Evolutionary conservation across 2,113 vertebrate genomes (phyloP).

Genomic region (Mustelus asterias): DNA sequence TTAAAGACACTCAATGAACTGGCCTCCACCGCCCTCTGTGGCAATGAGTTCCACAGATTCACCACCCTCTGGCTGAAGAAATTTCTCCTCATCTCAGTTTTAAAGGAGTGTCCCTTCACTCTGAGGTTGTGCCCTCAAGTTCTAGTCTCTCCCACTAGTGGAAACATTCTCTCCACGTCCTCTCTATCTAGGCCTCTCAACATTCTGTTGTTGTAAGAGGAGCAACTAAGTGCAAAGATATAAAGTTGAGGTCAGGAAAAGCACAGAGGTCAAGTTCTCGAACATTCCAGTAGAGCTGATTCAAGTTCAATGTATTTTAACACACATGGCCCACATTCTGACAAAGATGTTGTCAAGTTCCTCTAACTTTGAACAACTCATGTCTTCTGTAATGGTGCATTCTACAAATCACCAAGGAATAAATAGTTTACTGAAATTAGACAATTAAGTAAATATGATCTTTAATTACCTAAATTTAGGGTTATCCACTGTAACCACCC

Average conservation of each 20-base stretch:
- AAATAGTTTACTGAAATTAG: not conserved
- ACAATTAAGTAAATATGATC: not conserved
- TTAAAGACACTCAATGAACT: no score
- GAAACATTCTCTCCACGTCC: no score
- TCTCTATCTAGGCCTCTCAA: no score
- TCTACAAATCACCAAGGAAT: not conserved
- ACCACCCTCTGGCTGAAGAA: no score
- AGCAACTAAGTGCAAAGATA: not conserved
- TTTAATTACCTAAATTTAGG: conserved; percentile 81
- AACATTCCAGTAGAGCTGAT: conserved; percentile 41
- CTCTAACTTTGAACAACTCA: not conserved
- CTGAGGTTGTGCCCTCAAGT: no score
- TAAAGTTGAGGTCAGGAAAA: conserved; percentile 39
- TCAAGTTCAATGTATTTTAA: not conserved
- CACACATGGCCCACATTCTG: not conserved
- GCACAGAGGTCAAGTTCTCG: conserved; percentile 37
- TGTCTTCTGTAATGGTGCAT: no score
- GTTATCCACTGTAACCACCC: conserved; percentile 81
- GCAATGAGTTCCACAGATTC: no score
- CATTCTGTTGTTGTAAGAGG: not conserved
- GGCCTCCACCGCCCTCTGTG: no score
- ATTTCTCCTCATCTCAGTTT: no score
- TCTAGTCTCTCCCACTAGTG: no score
- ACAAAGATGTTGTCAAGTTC: not conserved
- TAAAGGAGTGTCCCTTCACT: no score